phyloP scores from a whole-genome alignment of 2,113 vertebrate species.

The Recurvirostra avosetta region DNA sequence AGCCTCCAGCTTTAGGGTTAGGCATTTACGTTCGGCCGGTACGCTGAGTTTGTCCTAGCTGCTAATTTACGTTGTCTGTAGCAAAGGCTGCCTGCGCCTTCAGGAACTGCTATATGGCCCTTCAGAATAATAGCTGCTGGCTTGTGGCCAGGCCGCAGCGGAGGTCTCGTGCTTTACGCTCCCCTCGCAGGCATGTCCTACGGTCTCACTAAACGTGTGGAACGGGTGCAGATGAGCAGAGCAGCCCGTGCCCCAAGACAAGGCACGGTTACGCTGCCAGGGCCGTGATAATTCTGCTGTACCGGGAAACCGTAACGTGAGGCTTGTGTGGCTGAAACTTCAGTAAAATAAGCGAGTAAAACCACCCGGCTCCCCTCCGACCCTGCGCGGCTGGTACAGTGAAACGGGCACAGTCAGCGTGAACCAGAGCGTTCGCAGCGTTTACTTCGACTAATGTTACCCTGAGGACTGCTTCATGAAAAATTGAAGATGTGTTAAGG shows the following conservation, averaged over 20 bases:
- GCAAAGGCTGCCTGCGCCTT: not conserved
- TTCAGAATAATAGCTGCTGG: not conserved
- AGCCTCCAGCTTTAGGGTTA: not conserved
- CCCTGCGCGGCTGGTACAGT: not conserved
- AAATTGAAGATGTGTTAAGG: not conserved
- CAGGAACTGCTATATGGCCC: not conserved
- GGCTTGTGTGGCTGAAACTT: not conserved
- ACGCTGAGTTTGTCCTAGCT: not conserved
- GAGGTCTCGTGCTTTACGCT: not conserved
- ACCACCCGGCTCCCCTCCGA: not conserved
- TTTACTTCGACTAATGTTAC: not conserved
- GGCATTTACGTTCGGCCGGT: not conserved
- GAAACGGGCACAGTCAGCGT: fast-evolving
- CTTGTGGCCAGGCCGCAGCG: fast-evolving
- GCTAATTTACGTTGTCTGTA: fast-evolving
- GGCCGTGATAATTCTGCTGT: not conserved
- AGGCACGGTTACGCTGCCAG: not conserved
- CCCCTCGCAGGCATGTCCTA: not conserved
- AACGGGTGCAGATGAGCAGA: not conserved
- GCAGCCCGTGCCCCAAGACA: not conserved
- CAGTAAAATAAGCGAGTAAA: not conserved
- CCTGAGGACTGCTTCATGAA: not conserved
- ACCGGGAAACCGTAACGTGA: fast-evolving
- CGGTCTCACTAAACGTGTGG: fast-evolving
- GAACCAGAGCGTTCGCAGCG: fast-evolving